Evolutionary conservation across 2,113 vertebrate genomes (phyloP), one percentile per base, ranked within the genome.

Genomic region (Tachysurus vachellii): DNA sequence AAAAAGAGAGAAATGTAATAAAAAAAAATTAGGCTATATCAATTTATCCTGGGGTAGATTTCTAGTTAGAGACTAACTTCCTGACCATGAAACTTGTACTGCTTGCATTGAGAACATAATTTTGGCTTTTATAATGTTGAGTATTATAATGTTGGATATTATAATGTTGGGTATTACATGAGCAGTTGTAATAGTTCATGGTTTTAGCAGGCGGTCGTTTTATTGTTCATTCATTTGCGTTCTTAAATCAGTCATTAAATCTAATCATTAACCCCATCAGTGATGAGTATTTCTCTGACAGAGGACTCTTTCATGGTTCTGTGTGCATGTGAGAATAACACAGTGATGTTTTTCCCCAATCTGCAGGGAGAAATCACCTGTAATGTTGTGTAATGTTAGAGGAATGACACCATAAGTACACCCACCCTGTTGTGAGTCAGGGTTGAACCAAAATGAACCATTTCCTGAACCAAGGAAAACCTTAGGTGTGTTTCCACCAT

Each of bases 181-280:
- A 56, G 54, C 54, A 19, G 36, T 36, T 1, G 36, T 36, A 57
- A 19, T 19, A 23, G 57, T 23, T 36, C 36, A 36, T 2, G 36
- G 36, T 36, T 64, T 66, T 62, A 13, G 62, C 28, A 17, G 16
- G 68, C 5, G 10, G 31, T 3, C 10, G 68, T 71, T 71, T 14
- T 42, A 21, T 19, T 3, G 70, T 47, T 54, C 44, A 6, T 62
- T 47, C 71, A 59, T n/a, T 71, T 28, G 66, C 56, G 10, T 13
- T n/a, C 8, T n/a, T 61, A 47, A 50, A 50, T 85, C 26, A 76
- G 9, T 85, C n/a, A 66, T 42, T 50, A 44, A 47, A 12, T 66
- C 5, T 7, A 82, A 82, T 73, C 26, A 73, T 82, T 86, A 71
- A 86, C 86, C n/a, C 13, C 47, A 44, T 44, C n/a, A 19, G 13